Evolutionary conservation across 2,888 invertebrate genomes (phyloP).

Genomic region (Ommatoiulus sabulosus): DNA sequence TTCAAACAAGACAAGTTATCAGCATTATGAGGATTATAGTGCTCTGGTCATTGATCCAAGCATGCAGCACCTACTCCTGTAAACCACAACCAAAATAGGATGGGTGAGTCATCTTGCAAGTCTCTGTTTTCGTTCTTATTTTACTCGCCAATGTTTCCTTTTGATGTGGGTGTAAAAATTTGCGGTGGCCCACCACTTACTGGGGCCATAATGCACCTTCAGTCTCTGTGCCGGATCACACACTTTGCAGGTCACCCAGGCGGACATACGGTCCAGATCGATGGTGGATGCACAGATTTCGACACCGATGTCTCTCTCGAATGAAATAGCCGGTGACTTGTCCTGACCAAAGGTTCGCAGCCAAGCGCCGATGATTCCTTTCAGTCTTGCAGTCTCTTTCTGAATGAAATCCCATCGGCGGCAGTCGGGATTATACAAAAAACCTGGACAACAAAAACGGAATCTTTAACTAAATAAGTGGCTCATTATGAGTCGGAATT

Average conservation of each 20-base stretch:
- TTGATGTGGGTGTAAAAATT: constrained; percentile 44
- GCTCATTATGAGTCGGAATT: background rate
- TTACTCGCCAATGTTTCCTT: constrained; percentile 16
- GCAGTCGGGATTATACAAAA: background rate
- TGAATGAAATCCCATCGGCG: constrained; percentile 3
- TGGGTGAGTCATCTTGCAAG: too few relatives aligned
- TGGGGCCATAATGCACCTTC: background rate
- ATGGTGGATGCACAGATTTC: background rate
- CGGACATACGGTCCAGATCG: background rate
- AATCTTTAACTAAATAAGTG: background rate
- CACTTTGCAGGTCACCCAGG: constrained; percentile 6
- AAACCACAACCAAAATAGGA: too few relatives aligned
- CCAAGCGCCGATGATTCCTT: constrained; percentile 18
- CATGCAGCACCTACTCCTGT: too few relatives aligned
- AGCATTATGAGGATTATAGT: too few relatives aligned
- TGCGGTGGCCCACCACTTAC: background rate
- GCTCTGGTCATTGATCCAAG: too few relatives aligned
- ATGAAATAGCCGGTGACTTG: background rate
- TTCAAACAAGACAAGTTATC: too few relatives aligned
- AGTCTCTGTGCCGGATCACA: background rate
- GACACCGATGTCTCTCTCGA: constrained; percentile 4
- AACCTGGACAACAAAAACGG: constrained; percentile 10
- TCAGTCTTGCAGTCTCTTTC: background rate
- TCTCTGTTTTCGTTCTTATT: too few relatives aligned
- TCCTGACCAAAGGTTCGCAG: background rate